These are phyloP conservation scores for Nomia melanderi DNA, from an alignment of 1,140 invertebrate genomes.

Conservation along the genomic window DNA sequence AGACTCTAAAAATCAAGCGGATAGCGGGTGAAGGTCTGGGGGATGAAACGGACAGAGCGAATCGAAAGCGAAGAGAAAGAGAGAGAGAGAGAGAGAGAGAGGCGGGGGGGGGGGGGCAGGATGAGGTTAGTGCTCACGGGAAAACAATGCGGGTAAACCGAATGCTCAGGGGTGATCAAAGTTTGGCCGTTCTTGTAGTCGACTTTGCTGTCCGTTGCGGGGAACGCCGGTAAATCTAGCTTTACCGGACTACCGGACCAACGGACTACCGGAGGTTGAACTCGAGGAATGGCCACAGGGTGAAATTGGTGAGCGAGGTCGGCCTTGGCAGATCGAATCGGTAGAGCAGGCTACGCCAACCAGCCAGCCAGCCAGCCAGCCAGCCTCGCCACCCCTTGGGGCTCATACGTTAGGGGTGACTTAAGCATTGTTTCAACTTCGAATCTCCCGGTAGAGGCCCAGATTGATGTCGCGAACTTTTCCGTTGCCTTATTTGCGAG, in stretches of 20 bases:
- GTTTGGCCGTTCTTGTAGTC: slow-evolving; percentile 53
- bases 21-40: not conserved
- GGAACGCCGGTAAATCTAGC: slow-evolving; percentile 45
- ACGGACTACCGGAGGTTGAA: slow-evolving; percentile 43
- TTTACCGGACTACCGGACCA: slow-evolving; percentile 46
- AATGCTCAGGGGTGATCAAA: slow-evolving; percentile 59
- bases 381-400: slow-evolving; percentile 69
- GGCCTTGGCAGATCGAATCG: slow-evolving; percentile 77
- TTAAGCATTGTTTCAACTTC: slow-evolving; percentile 81
- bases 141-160: slow-evolving; percentile 40
- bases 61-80: not conserved
- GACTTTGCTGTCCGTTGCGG: slow-evolving; percentile 52
- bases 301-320: slow-evolving; percentile 63
- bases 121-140: not conserved
- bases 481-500: slow-evolving; percentile 81
- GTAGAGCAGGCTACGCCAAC: slow-evolving; percentile 34
- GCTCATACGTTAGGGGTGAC: slow-evolving; percentile 80
- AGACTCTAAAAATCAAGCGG: slow-evolving; percentile 19
- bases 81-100: not conserved
- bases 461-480: slow-evolving; percentile 82
- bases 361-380: slow-evolving; percentile 9
- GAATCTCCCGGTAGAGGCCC: slow-evolving; percentile 78
- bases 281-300: slow-evolving; percentile 49
- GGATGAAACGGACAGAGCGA: not conserved
- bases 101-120: not conserved